These are phyloP conservation scores for Labeo rohita DNA, from an alignment of 2,113 vertebrate species.

Conservation along the genomic window DNA sequence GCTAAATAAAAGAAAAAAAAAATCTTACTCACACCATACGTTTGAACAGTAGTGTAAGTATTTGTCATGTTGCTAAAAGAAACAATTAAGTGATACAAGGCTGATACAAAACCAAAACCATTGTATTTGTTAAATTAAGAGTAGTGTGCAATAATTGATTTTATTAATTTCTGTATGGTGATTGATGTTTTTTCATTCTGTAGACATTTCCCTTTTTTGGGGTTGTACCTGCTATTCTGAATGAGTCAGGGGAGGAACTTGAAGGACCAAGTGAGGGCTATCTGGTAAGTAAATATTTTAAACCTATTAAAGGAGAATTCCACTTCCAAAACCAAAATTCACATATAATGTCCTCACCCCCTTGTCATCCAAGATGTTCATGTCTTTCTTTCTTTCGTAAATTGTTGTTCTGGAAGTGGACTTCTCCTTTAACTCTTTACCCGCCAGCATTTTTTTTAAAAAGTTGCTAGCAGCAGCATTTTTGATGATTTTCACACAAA, in stretches of 20 bases:
- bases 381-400: no score
- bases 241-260: slow-evolving; percentile 93
- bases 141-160: not conserved
- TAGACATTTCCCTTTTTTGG: slow-evolving; percentile 97
- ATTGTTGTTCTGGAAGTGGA: no score
- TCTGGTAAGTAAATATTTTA: slow-evolving; percentile 75
- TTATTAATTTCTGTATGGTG: not conserved
- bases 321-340: no score
- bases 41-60: not conserved
- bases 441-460: no score
- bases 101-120: no score
- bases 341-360: no score
- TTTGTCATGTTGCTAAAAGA: not conserved
- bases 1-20: not conserved
- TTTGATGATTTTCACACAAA: no score
- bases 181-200: not conserved
- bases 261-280: slow-evolving; percentile 95
- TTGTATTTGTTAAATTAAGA: not conserved
- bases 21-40: not conserved
- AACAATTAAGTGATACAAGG: not conserved
- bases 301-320: no score
- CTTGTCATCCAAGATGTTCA: no score
- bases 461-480: no score
- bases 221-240: slow-evolving; percentile 91
- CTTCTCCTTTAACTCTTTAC: no score